Evolutionary conservation across 2,113 vertebrate species (phyloP).

Genomic region (Podiceps cristatus): DNA sequence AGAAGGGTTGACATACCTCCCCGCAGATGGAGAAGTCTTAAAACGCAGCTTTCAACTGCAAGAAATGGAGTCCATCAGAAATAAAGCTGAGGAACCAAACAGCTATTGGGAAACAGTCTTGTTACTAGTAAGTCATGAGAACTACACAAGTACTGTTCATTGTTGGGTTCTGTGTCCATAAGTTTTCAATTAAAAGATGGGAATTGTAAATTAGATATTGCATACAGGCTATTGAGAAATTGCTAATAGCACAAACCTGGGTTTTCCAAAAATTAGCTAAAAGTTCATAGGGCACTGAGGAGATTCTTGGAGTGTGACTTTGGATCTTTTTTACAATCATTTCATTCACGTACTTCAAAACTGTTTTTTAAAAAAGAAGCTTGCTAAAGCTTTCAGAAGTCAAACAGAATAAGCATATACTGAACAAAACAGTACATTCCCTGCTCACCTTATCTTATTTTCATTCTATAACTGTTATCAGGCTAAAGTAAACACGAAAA

Average conservation of each 20-base stretch:
- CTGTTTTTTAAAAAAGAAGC: background rate
- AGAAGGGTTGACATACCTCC: background rate
- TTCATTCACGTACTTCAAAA: background rate
- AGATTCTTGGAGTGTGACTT: background rate
- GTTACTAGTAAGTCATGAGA: background rate
- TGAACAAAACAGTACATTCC: background rate
- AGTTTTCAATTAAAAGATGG: background rate
- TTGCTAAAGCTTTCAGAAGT: background rate
- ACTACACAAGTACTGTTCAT: background rate
- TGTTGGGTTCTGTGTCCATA: background rate
- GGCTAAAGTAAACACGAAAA: constrained; percentile 1
- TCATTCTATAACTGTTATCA: background rate
- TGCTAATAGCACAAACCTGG: background rate
- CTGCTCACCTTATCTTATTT: background rate
- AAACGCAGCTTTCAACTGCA: background rate
- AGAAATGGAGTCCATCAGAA: background rate
- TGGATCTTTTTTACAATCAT: background rate
- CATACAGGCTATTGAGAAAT: background rate
- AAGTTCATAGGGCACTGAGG: background rate
- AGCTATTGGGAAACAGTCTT: background rate
- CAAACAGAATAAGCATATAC: background rate
- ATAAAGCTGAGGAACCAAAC: background rate
- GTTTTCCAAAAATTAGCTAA: background rate
- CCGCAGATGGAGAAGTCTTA: background rate
- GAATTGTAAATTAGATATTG: background rate